A percentile compares a stretch with the other conserved stretches of the same genome.
phyloP scores from a whole-genome alignment of 2,888 invertebrate genomes.

The Globia sparganii region DNA sequence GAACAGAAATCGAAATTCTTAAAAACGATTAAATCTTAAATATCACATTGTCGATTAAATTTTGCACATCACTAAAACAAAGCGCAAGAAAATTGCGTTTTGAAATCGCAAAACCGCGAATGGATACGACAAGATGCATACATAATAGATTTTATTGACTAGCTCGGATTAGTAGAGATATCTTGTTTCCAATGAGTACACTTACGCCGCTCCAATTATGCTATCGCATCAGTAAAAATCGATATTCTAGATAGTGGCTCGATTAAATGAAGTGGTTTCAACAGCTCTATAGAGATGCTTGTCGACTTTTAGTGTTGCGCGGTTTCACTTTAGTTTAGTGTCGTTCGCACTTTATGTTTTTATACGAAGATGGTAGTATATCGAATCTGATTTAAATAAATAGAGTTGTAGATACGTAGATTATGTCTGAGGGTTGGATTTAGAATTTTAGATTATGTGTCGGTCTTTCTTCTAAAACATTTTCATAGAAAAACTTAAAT shows the following conservation, averaged over 20 bases:
- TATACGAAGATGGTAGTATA: conserved; percentile 17
- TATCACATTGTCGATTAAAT: conserved; percentile 13
- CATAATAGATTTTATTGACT: conserved; percentile 72
- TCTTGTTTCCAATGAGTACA: conserved; percentile 73
- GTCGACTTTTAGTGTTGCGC: conserved; percentile 39
- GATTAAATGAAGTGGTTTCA: conserved; percentile 69
- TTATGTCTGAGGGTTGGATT: not conserved
- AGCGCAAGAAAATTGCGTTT: conserved; percentile 61
- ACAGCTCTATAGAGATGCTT: conserved; percentile 63
- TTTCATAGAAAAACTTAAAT: not conserved
- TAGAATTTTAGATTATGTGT: not conserved
- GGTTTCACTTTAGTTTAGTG: conserved; percentile 45
- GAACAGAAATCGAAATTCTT: fast-evolving
- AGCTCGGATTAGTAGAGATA: conserved; percentile 71
- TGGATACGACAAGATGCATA: conserved; percentile 67
- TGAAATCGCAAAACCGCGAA: conserved; percentile 64
- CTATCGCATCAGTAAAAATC: conserved; percentile 73
- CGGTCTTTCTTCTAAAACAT: not conserved
- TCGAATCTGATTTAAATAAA: conserved; percentile 5
- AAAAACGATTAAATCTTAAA: not conserved
- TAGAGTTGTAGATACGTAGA: not conserved
- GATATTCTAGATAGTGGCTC: conserved; percentile 69
- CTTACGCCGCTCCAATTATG: conserved; percentile 77
- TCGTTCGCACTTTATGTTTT: conserved; percentile 52
- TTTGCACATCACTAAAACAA: conserved; percentile 47